phyloP scores from a whole-genome alignment of 2,797 vertebrate genomes.

The Acipenser transmontanus region DNA sequence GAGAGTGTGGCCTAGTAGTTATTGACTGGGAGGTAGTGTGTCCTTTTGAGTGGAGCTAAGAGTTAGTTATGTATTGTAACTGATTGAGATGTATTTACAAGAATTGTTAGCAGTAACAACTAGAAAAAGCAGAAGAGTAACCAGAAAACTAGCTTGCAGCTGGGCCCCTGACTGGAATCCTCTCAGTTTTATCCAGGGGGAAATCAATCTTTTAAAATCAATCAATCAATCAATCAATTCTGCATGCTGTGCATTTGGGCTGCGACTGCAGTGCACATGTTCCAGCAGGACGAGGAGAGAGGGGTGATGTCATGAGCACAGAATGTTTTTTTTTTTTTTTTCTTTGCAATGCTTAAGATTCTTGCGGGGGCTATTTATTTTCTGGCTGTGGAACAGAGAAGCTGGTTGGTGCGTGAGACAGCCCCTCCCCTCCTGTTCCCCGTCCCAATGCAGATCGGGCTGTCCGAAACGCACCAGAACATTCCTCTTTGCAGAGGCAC shows the following conservation, averaged over 20 bases:
- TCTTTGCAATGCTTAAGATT: conserved; percentile 15
- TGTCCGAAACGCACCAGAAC: conserved; percentile 6
- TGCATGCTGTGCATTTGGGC: conserved; percentile 12
- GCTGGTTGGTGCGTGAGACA: not conserved
- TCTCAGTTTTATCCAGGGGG: conserved; percentile 34
- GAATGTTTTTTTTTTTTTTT: conserved; percentile 45
- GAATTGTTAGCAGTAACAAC: no score
- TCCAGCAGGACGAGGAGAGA: conserved; percentile 27
- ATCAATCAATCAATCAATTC: not conserved
- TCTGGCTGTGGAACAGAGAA: conserved; percentile 18
- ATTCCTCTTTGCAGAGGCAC: conserved; percentile 1
- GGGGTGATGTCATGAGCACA: conserved; percentile 58
- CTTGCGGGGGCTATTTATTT: conserved; percentile 26
- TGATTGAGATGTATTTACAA: no score
- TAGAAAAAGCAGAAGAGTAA: no score
- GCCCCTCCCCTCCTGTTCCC: not conserved
- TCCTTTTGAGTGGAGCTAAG: no score
- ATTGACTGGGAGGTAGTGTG: no score
- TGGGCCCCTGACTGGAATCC: conserved; percentile 45
- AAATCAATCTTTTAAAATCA: conserved; percentile 13
- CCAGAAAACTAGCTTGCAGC: conserved; percentile 35
- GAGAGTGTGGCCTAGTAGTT: no score
- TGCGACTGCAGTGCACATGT: conserved; percentile 49
- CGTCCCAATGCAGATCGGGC: not conserved
- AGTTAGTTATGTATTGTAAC: no score